These are phyloP conservation scores for Lemur catta DNA, from an alignment of 2,797 vertebrate genomes.

Conservation along the genomic window DNA sequence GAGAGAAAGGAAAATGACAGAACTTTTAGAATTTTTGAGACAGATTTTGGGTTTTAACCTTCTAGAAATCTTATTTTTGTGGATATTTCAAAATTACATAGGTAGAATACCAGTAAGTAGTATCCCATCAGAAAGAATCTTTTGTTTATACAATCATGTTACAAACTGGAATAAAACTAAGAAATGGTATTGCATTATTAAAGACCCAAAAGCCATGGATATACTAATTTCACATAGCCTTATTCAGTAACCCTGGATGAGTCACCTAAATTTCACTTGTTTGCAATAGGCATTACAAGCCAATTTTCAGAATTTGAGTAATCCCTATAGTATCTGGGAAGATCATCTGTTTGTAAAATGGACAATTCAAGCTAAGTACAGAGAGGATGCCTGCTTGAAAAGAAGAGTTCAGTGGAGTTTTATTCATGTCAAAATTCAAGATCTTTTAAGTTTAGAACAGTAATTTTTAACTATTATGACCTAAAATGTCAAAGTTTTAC, in stretches of 20 bases:
- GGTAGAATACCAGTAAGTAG: neutral
- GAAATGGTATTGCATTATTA: neutral
- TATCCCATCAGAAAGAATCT: neutral
- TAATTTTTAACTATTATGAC: constrained; percentile 17
- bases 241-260: neutral
- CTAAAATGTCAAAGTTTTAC: constrained; percentile 26
- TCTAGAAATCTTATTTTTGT: neutral
- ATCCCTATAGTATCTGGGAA: neutral
- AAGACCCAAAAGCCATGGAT: neutral
- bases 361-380: neutral
- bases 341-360: constrained; percentile 18
- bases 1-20: neutral
- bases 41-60: neutral
- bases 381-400: neutral
- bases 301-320: constrained; percentile 6
- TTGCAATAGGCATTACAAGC: neutral
- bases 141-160: constrained; percentile 11
- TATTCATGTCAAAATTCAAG: constrained; percentile 2
- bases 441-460: neutral
- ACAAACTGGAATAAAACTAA: neutral
- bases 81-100: neutral
- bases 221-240: neutral
- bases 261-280: neutral
- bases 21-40: neutral
- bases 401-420: neutral